These are phyloP conservation scores for Labrus mixtus DNA, from an alignment of 2,113 vertebrate genomes.

Conservation along the genomic window DNA sequence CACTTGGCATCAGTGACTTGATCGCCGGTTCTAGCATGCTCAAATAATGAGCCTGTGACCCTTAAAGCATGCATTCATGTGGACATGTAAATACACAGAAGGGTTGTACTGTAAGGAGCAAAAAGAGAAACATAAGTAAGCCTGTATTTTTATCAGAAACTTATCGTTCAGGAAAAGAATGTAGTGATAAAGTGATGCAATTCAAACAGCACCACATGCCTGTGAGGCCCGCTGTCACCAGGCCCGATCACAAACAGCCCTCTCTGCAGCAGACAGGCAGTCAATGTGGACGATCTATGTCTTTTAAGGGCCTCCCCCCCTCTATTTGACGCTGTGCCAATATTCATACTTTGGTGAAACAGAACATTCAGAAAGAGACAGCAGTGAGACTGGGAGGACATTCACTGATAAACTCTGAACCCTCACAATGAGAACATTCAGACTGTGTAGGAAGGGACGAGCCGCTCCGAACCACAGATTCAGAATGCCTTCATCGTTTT, in stretches of 20 bases:
- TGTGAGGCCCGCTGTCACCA: conserved; percentile 53
- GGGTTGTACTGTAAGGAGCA: background rate
- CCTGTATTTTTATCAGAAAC: conserved; percentile 38
- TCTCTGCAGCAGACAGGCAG: conserved; percentile 42
- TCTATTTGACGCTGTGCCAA: conserved; percentile 52
- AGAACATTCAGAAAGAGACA: conserved; percentile 77
- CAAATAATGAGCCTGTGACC: conserved; percentile 9
- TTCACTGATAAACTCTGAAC: conserved; percentile 82
- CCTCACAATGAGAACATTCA: conserved; percentile 81
- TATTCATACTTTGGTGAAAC: conserved; percentile 75
- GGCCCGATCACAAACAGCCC: conserved; percentile 56
- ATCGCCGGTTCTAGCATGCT: conserved; percentile 34
- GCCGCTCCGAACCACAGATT: conserved; percentile 18
- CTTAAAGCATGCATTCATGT: background rate
- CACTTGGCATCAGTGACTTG: conserved; percentile 42
- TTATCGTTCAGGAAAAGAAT: conserved; percentile 45
- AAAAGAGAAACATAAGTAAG: conserved; percentile 30
- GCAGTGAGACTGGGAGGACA: conserved; percentile 74
- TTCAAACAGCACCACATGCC: conserved; percentile 60
- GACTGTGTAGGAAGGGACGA: conserved; percentile 56
- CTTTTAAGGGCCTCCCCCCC: conserved; percentile 49
- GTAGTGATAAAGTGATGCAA: conserved; percentile 43
- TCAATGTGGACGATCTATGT: conserved; percentile 65
- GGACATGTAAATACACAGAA: background rate
- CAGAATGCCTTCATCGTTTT: conserved; percentile 13